Evolutionary conservation across 2,113 vertebrate genomes (phyloP).

Genomic region (Egretta garzetta): DNA sequence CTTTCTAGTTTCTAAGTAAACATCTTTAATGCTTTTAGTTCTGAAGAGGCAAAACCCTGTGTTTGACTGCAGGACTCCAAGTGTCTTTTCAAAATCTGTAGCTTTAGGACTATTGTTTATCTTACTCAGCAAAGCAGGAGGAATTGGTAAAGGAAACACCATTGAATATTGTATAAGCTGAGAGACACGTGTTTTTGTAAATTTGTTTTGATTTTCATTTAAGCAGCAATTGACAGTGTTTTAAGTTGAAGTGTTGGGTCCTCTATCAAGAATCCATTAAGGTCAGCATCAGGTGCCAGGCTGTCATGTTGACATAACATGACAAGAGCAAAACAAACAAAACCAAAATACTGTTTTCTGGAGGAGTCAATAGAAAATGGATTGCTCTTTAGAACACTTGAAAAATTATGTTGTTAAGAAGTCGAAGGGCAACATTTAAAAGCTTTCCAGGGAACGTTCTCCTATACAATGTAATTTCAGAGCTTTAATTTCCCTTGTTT

Average conservation of each 20-base stretch:
- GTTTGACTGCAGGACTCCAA: conserved; percentile 1
- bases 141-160: background rate
- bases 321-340: conserved; percentile 3
- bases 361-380: background rate
- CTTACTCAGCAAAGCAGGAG: background rate
- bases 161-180: background rate
- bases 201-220: conserved; percentile 8
- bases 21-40: background rate
- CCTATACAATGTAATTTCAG: background rate
- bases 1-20: background rate
- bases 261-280: conserved; percentile 15
- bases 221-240: background rate
- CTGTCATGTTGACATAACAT: background rate
- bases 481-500: background rate
- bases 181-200: background rate
- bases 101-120: background rate
- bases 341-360: conserved; percentile 8
- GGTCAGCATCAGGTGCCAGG: background rate
- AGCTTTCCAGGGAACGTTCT: background rate
- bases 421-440: background rate
- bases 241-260: background rate
- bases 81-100: background rate
- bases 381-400: conserved; percentile 1
- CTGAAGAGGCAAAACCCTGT: background rate
- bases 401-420: background rate